Percentiles rank a stretch among this genome's conserved stretches.
Conservation (phyloP, 2,888 invertebrate species). For the Drosophila tripunctata region DNA sequence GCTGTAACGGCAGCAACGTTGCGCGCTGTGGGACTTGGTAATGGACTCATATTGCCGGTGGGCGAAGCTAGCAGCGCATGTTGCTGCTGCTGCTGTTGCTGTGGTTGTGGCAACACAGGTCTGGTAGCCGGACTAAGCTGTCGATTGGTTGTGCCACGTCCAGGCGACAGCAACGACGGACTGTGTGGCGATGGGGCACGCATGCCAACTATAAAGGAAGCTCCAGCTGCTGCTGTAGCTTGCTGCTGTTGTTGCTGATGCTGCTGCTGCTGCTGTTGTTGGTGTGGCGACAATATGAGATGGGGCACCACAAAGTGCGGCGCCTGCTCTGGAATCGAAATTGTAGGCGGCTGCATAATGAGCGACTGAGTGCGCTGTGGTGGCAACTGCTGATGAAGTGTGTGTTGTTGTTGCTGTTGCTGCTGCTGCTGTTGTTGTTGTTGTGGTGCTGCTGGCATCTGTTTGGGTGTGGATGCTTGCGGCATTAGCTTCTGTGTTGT, state of each 20-base stretch:
- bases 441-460: slow-evolving; percentile 29
- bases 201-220: slow-evolving; percentile 70
- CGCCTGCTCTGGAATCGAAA: slow-evolving; percentile 86
- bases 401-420: no score
- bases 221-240: slow-evolving; percentile 36
- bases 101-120: slow-evolving; percentile 23
- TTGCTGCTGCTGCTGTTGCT: slow-evolving; percentile 49
- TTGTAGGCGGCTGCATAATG: slow-evolving; percentile 88
- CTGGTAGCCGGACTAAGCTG: slow-evolving; percentile 66
- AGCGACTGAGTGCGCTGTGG: slow-evolving; percentile 79
- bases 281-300: slow-evolving; percentile 75
- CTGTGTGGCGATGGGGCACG: slow-evolving; percentile 83
- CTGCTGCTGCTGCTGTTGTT: slow-evolving; percentile 56
- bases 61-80: slow-evolving; percentile 57
- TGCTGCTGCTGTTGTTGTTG: slow-evolving; percentile 47
- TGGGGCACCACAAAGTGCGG: slow-evolving; percentile 81
- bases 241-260: no score
- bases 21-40: slow-evolving; percentile 82
- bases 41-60: slow-evolving; percentile 68
- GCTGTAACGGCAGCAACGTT: slow-evolving; percentile 70
- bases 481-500: slow-evolving; percentile 55
- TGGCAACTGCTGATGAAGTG: slow-evolving; percentile 73
- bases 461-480: slow-evolving; percentile 71
- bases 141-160: slow-evolving; percentile 70
- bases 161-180: slow-evolving; percentile 77